Evolutionary conservation across 2,888 invertebrate species (phyloP), one percentile per base, ranked within the genome.

Genomic region (Philhelius pedissequus): DNA sequence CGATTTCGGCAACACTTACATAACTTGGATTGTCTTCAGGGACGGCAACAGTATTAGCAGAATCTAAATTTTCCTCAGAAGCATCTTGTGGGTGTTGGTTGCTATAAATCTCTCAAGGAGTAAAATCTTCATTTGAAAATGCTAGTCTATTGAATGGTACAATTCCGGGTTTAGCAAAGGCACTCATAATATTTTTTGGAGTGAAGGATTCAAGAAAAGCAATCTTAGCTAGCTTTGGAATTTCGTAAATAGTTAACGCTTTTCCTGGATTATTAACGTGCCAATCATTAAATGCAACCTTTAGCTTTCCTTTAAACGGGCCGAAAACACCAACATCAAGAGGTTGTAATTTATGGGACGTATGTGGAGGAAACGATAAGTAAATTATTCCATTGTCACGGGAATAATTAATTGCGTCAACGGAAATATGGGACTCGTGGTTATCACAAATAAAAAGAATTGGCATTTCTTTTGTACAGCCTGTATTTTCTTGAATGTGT

Each of bases 91-190:
- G n/a, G n/a, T 71, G 43, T 43, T 60, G 58, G 60, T 48, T 58
- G 52, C 40, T 73, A 38, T 73, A 62, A 73, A 73, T 50, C 2
- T 73, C 38, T 52, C 50, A 73, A 52, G 64, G 74, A 43, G 74
- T 3, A 74, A 64, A 74, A 54, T 74, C 74, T 64, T 74, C 64
- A 30, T 40, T 32, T 15, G 52, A 54, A 18, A 62, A 74, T 40
- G 54, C 74, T 64, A 74, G 43, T 64, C 40, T 64, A 54, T 74
- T 74, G 30, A 74, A 64, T 43, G 74, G 64, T 43, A 64, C 54
- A 20, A 74, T 74, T 11, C 62, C 74, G 30, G 74, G 74, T 40
- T 74, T 74, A 40, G 74, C 52, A 74, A 74, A 74, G 18, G 52
- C 64, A 22, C 64, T 74, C 11, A 48, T 64, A 38, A 64, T 64